Percentiles rank a stretch among this genome's conserved stretches.
phyloP scores from a whole-genome alignment of 2,113 vertebrate genomes.

The Coptodon bakossiorum region DNA sequence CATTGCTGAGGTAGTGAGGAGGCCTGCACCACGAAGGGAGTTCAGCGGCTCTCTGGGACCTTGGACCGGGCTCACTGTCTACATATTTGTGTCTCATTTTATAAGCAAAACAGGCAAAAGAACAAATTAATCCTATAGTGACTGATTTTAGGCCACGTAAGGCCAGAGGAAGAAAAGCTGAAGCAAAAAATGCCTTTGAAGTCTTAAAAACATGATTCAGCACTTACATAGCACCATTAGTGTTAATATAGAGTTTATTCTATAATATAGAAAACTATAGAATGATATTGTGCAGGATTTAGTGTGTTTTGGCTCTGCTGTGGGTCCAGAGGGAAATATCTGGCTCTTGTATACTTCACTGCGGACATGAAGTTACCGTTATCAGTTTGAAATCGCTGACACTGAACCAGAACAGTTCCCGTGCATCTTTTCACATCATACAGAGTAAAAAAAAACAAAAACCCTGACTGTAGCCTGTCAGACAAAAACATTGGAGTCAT shows the following conservation, averaged over 20 bases:
- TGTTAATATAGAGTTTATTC: not conserved
- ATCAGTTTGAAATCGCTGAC: not conserved
- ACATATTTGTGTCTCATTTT: not conserved
- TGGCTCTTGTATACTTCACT: not conserved
- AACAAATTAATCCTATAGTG: not conserved
- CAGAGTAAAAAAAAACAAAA: accelerated
- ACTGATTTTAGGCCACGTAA: not conserved
- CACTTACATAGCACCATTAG: not conserved
- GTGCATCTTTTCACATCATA: not conserved
- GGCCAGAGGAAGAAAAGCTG: not conserved
- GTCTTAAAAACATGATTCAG: not conserved
- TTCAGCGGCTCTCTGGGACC: not conserved
- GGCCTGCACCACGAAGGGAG: not conserved
- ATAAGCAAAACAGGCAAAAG: not conserved
- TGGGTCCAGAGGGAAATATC: not conserved
- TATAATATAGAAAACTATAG: not conserved
- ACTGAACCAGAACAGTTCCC: not conserved
- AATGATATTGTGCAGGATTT: not conserved
- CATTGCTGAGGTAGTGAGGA: slow-evolving; percentile 59
- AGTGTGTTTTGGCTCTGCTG: not conserved
- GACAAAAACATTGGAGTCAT: not conserved
- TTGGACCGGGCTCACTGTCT: not conserved
- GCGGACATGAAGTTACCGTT: not conserved
- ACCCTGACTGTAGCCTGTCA: not conserved
- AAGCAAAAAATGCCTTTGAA: not conserved